Evolutionary conservation across 30 jellyfish, hydroid and myxozoan genomes (phyloP), one percentile per base, ranked within the genome.

Genomic region (Aurelia sp.): DNA sequence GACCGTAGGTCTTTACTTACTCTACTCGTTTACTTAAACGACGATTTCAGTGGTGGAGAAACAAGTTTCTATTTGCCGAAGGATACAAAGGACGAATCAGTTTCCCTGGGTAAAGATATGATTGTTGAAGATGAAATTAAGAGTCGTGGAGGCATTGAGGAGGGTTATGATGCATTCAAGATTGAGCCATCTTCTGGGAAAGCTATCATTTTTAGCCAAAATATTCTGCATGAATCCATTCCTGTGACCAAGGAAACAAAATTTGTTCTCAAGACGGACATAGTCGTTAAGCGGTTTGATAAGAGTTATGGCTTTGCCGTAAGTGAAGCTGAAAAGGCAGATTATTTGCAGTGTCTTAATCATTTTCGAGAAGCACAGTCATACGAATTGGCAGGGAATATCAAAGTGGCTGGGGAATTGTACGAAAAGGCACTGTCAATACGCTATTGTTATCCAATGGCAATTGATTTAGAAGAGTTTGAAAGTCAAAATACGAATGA

Each of bases 371-470:
- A 47, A 19, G 97, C 97, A 3, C 92, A 88, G 52, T 35, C 80
- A 6, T 1, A 13, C 10, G 97, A 88, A 69, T 31, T 88, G 83
- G 50, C 41, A n/a, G 82, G 81, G 3, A 4, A 70, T n/a, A 58
- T n/a, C 11, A 53, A 41, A 33, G 20, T 65, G 59, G 97, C 88
- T 47, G 80, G 80, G 18, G 74, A 51, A 17, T 57, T 78, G 19
- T 88, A 78, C 59, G 97, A 88, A 74, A 88, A 63, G 61, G 77
- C 92, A n/a, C 53, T 88, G 78, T 88, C 97, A n/a, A 78, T 78
- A 31, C 50, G 97, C 33, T 88, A 88, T 61, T 65, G 77, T 47
- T 88, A 88, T 67, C 97, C 97, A n/a, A 70, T n/a, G 40, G 82
- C 74, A 24, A 2, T 55, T 13, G 63, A 67, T 24, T 16, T 22